Evolutionary conservation across 2,888 invertebrate genomes (phyloP), one percentile per base, ranked within the genome.

Genomic region (Drosophila putrida): DNA sequence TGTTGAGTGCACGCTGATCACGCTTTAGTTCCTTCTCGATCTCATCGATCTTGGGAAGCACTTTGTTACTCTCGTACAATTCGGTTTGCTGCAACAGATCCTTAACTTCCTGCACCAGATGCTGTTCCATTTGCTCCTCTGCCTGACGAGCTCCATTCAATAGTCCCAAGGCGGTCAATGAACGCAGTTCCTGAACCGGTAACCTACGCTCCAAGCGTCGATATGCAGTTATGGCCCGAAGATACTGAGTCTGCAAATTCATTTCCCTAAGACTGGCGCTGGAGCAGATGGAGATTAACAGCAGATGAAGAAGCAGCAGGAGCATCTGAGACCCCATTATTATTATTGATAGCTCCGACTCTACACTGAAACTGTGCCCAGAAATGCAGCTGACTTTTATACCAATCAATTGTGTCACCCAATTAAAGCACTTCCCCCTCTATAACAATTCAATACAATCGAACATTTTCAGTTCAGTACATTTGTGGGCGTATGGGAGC

Each of bases 101-200:
- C 25, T 82, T 78, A 2, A 92, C 76, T 13, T 77, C 69, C 13
- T 75, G 74, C 5, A 90, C 84, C 50, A 92, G 57, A 57, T 92
- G 85, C 38, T 89, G 69, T 46, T 91, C 90, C 90, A 93, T 91
- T 39, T 84, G 78, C 43, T 90, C 76, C 64, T 92, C 91, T 0
- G 90, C 89, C 63, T 90, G 81, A 11, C 89, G 73, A 3, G 91
- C 91, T 0, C 93, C 92, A 47, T 92, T 90, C 0, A 92, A 63
- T 20, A 93, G 66, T 0, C 92, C 93, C 4, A 93, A 73, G 0
- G 90, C 85, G 1, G 90, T 90, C 6, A 92, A 60, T 0, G 89
- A 88, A 15, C 84, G 82, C 13, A 92, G 59, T 46, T 93, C 92
- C 46, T 90, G 69, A 2, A 80, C 82, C 3, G 91, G 71, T 46